A percentile compares a stretch with the other conserved stretches of the same genome.
phyloP scores from a whole-genome alignment of 2,888 invertebrate genomes.

The Campoplex capitator region DNA sequence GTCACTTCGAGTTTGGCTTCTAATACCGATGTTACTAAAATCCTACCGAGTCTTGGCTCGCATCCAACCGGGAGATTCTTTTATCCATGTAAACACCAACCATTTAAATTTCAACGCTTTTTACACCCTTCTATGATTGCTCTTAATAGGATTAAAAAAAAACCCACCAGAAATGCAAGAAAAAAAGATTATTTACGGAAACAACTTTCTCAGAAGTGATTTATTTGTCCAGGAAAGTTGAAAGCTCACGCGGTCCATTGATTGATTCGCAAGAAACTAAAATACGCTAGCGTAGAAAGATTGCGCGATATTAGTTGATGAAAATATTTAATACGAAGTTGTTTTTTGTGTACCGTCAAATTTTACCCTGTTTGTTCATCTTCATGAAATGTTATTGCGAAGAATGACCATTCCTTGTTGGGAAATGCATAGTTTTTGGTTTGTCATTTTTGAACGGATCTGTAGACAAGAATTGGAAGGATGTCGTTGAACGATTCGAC shows the following conservation, averaged over 20 bases:
- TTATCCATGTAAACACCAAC: conserved; percentile 6
- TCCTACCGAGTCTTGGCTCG: background rate
- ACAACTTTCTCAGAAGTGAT: background rate
- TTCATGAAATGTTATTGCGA: background rate
- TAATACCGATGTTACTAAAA: conserved; percentile 40
- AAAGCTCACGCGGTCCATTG: background rate
- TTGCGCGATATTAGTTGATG: background rate
- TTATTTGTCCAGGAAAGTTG: background rate
- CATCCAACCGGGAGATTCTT: background rate
- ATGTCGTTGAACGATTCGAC: background rate
- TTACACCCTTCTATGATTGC: background rate
- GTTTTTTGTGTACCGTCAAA: background rate
- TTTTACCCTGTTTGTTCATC: background rate
- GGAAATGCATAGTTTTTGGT: too few species aligned
- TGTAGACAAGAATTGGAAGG: background rate
- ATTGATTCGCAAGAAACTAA: background rate
- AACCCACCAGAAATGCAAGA: background rate
- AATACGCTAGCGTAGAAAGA: background rate
- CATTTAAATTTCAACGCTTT: background rate
- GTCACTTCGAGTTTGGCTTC: conserved; percentile 33
- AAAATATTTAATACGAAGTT: background rate
- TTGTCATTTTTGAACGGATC: too few species aligned
- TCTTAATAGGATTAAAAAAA: background rate
- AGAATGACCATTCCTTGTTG: background rate
- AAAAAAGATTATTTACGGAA: background rate